Base-by-base conservation (phyloP, 2,797 vertebrate species). In the Sebastes minor region DNA sequence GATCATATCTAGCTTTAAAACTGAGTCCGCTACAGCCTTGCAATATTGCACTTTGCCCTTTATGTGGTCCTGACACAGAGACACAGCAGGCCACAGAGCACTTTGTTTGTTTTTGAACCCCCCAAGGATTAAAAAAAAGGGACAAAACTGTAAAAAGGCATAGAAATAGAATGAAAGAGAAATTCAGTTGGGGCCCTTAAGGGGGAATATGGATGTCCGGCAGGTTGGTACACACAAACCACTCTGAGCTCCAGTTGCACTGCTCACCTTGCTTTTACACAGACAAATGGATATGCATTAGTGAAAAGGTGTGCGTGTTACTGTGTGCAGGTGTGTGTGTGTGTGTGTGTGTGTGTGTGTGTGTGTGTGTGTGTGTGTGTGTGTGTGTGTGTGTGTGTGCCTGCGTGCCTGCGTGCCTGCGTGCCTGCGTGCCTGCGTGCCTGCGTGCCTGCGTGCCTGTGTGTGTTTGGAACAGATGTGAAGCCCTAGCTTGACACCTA, bases 241-340 rank as follows among this genome's bases (percentile, higher is more conserved):
- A 93, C 91, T 94, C 85, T 90, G 52, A 86, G 78, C 73, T 92
- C 73, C 78, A 82, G 86, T 90, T 87, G 90, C 82, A 74, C 81
- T 81, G 80, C 76, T 93, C 90, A 88, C 90, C 92, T 92, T 86
- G 74, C 42, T 76, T 90, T 92, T 90, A 82, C 66, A 55, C 85
- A 80, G 86, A 93, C 89, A 92, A 93, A 92, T 91, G 85, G 89
- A 90, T 70, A 81, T 87, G 87, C 86, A 92, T 93, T 86, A 89
- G 89, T 76, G 79, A 72, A 76, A 83, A 78, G 71, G 77, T 83
- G 67, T 66, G 74, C 2, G 2, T 67, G n/a, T 38, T 52, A 56
- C 6, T n/a, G 66, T n/a, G 53, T n/a, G 22, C 22, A 2, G 22
- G 42, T 46, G 63, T 35, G 64, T 52, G 42, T 52, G 71, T 62